phyloP scores from a whole-genome alignment of 2,113 vertebrate species.

The Anguilla japonica region DNA sequence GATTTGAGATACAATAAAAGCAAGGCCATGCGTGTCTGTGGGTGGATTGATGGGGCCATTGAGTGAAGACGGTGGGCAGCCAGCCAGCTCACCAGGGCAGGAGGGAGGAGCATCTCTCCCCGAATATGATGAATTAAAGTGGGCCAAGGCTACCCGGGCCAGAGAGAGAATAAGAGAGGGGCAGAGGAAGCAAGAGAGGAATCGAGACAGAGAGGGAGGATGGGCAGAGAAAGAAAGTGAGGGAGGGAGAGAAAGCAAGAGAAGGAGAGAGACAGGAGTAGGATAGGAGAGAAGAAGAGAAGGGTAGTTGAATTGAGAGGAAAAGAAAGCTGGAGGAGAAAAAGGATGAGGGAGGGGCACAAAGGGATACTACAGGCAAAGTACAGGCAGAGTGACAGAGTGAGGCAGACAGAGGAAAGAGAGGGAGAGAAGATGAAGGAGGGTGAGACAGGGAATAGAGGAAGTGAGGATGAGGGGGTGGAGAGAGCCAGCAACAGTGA shows the following conservation, averaged over 20 bases:
- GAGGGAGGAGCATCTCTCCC: slow-evolving; percentile 67
- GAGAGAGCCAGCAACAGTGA: slow-evolving; percentile 37
- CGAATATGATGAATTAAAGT: slow-evolving; percentile 73
- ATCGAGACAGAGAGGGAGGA: too few relatives aligned
- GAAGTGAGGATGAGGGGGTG: not conserved
- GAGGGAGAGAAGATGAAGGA: not conserved
- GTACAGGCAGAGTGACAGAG: too few relatives aligned
- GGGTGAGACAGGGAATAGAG: not conserved
- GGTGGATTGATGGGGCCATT: slow-evolving; percentile 74
- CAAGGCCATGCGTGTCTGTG: slow-evolving; percentile 69
- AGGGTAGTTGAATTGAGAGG: too few relatives aligned
- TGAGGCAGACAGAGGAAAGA: too few relatives aligned
- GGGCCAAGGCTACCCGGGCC: slow-evolving; percentile 66
- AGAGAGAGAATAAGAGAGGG: slow-evolving; percentile 33
- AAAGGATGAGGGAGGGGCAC: slow-evolving; percentile 26
- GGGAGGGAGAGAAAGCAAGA: not conserved
- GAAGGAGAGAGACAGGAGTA: not conserved
- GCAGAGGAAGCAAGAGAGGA: slow-evolving; percentile 36
- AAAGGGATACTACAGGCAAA: too few relatives aligned
- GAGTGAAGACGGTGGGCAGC: slow-evolving; percentile 66
- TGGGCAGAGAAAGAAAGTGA: too few relatives aligned
- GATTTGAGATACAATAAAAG: slow-evolving; percentile 71
- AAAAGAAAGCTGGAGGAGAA: slow-evolving; percentile 13
- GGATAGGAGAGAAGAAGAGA: slow-evolving; percentile 8
- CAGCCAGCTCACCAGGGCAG: slow-evolving; percentile 70